phyloP scores from a whole-genome alignment of 2,113 vertebrate genomes.

The Thomomys bottae region DNA sequence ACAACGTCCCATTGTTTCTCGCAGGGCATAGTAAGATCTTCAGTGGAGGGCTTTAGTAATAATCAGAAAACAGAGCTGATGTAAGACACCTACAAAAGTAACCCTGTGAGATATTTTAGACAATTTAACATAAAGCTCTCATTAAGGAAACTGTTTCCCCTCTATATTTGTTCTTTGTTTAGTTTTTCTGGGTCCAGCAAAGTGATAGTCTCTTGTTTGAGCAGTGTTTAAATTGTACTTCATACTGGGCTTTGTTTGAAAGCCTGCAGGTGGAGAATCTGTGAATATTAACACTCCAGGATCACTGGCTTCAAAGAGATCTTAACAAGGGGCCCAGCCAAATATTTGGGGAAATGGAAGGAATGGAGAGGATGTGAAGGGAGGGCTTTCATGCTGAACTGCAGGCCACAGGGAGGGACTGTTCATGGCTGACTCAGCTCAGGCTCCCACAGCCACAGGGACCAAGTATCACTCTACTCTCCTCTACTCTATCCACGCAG shows the following conservation, averaged over 20 bases:
- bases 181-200: not conserved
- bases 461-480: too few relatives aligned
- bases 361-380: not conserved
- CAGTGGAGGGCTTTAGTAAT: not conserved
- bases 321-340: not conserved
- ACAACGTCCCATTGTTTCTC: not conserved
- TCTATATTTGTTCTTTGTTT: slow-evolving; percentile 43
- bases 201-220: slow-evolving; percentile 27
- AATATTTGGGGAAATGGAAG: not conserved
- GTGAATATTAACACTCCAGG: not conserved
- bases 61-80: not conserved
- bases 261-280: slow-evolving; percentile 32
- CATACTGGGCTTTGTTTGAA: slow-evolving; percentile 50
- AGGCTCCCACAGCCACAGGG: not conserved
- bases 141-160: not conserved
- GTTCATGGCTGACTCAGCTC: not conserved
- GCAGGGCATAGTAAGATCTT: not conserved
- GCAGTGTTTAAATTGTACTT: slow-evolving; percentile 38
- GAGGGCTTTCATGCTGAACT: not conserved
- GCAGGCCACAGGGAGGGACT: not conserved
- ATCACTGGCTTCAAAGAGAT: not conserved
- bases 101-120: not conserved
- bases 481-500: not conserved
- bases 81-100: not conserved
- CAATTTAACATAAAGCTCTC: not conserved